Evolutionary conservation across 2,888 invertebrate species (phyloP).

Genomic region (Idaea straminata): DNA sequence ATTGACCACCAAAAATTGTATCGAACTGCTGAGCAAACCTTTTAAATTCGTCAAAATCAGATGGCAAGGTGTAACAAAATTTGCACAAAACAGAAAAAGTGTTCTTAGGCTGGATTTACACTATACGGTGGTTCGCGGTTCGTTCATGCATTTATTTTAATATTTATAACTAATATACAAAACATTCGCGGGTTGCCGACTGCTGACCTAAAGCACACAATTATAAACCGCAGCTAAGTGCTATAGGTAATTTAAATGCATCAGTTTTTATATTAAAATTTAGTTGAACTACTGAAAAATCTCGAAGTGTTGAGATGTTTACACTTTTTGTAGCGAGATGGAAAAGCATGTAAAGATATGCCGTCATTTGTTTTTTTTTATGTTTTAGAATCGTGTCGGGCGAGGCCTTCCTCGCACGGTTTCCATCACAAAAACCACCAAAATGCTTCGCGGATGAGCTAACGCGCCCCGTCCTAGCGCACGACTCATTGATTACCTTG

Average conservation of each 20-base stretch:
- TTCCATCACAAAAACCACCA: slow-evolving; percentile 72
- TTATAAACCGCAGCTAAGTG: not conserved
- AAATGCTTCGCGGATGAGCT: slow-evolving; percentile 76
- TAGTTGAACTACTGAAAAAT: slow-evolving; percentile 10
- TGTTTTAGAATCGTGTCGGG: slow-evolving; percentile 59
- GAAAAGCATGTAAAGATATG: slow-evolving; percentile 47
- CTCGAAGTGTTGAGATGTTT: slow-evolving; percentile 8
- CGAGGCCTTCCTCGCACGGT: slow-evolving; percentile 67
- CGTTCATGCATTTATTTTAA: no score
- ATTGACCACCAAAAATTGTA: no score
- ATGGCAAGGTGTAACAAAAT: no score
- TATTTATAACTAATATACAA: no score
- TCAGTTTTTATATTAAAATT: not conserved
- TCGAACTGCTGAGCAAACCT: no score
- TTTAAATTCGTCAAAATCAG: no score
- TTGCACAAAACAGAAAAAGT: no score
- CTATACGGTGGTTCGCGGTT: no score
- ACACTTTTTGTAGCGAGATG: slow-evolving; percentile 10
- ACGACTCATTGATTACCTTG: slow-evolving; percentile 75
- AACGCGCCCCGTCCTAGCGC: slow-evolving; percentile 71
- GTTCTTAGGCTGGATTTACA: no score
- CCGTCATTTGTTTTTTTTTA: slow-evolving; percentile 62
- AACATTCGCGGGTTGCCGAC: no score
- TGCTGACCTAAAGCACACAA: not conserved
- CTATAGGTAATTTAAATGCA: not conserved